These are phyloP conservation scores for Alligator mississippiensis DNA, from an alignment of 2,113 vertebrate genomes.

Conservation along the genomic window DNA sequence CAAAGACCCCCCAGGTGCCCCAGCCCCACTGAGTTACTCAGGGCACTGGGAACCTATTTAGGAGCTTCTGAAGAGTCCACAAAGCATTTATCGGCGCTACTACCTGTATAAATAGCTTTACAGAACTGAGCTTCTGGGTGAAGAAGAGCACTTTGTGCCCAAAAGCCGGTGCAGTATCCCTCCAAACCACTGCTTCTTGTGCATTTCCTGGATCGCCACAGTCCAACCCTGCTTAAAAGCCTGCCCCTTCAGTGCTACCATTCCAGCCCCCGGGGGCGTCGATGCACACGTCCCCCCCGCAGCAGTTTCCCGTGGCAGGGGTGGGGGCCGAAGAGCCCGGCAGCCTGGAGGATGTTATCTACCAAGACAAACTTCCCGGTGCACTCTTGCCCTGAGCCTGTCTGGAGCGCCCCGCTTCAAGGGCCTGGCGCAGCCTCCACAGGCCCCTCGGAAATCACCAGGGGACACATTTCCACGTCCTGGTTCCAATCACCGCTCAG, in stretches of 20 bases:
- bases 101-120: not conserved
- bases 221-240: no score
- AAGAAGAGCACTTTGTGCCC: no score
- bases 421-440: rapidly evolving
- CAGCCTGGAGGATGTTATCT: no score
- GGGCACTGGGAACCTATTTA: rapidly evolving
- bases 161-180: no score
- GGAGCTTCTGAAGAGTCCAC: not conserved
- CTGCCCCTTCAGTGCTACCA: not conserved
- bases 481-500: not conserved
- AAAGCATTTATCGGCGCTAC: not conserved
- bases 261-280: not conserved
- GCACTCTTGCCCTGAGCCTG: not conserved
- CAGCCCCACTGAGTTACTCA: rapidly evolving
- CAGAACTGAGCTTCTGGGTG: not conserved
- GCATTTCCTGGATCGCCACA: no score
- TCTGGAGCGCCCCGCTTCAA: no score
- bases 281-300: not conserved
- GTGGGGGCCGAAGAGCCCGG: not conserved
- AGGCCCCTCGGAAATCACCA: not conserved
- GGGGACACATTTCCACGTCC: not conserved
- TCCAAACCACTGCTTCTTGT: no score
- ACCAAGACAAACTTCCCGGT: not conserved
- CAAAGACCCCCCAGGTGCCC: rapidly evolving
- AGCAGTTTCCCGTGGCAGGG: not conserved